Base-by-base conservation (phyloP, 2,888 invertebrate species). In the Anthoptus insignis region DNA sequence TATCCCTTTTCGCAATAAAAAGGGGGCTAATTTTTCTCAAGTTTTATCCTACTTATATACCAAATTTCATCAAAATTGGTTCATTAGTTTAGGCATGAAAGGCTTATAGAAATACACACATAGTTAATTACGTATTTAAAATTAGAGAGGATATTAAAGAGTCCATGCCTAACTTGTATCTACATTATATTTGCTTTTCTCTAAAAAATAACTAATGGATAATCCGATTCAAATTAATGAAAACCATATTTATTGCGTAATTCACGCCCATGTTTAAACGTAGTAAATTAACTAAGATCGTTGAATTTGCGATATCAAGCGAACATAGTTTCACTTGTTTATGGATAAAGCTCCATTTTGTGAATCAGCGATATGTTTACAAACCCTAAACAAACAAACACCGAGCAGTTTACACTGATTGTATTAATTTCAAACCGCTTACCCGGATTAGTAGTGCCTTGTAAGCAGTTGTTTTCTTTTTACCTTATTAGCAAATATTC, bases 321-420 rank as follows among this genome's bases (percentile, higher is more conserved):
- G 16, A 22, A 37, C 39, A 37, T 63, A 56, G 56, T 49, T 50
- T 50, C 42, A 64, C 63, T 57, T 64, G 63, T 39, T 57, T 57
- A 64, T 27, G 49, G 56, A 56, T 37, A 29, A 56, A 56, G 61
- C 63, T 49, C 56, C 29, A 56, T 49, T 56, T 63, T 56, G 49
- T 16, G 57, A 29, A 64, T 50, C 50, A 21, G 49, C 9, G 47
- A 50, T 56, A 64, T 64, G 63, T 56, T 63, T 42, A 64, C 57
- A 50, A 57, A 50, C 39, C 63, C 63, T 64, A 64, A 64, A 64
- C 63, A 64, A 64, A 37, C 63, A 64, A 64, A 64, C 47, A 57
- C 39, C 47, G 39, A 37, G 37, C 63, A 63, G 57, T 63, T 63
- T 57, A 63, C 49, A 29, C 39, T 63, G 63, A 63, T 63, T 57